Conservation (phyloP, 37 sponge, comb jelly and placozoan genomes). For the Aplysina aerophoba region DNA sequence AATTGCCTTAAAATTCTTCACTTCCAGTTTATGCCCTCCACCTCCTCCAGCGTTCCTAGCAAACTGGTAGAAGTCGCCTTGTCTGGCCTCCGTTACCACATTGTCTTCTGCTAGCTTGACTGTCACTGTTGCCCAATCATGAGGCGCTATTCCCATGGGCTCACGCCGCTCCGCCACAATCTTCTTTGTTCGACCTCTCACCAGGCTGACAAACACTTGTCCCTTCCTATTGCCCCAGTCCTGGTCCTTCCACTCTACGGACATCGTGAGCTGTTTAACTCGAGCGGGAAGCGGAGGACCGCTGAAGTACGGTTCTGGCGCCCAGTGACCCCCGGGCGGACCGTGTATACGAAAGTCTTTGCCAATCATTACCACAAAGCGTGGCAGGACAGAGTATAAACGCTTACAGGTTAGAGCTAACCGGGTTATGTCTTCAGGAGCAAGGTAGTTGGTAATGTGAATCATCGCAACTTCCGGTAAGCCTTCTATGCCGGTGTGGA, state of each 20-base stretch:
- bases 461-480: constrained; percentile 41
- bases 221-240: constrained; percentile 63
- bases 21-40: constrained; percentile 35
- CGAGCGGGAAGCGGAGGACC: constrained; percentile 30
- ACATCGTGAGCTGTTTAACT: constrained; percentile 44
- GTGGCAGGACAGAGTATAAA: constrained; percentile 37
- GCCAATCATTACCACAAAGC: constrained; percentile 50
- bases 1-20: constrained; percentile 27
- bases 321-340: not conserved
- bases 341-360: constrained; percentile 42
- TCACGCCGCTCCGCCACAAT: constrained; percentile 32
- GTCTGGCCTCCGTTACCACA: constrained; percentile 21
- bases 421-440: constrained; percentile 32
- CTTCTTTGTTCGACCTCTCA: constrained; percentile 2
- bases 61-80: constrained; percentile 31
- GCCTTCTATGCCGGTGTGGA: no score
- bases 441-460: constrained; percentile 15
- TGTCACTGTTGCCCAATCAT: constrained; percentile 8
- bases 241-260: constrained; percentile 56
- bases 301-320: constrained; percentile 51
- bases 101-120: constrained; percentile 23
- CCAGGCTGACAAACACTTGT: constrained; percentile 38
- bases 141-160: constrained; percentile 38
- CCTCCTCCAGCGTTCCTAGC: constrained; percentile 45
- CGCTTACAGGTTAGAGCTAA: constrained; percentile 37